Evolutionary conservation across 2,888 invertebrate species (phyloP).

Genomic region (Sclerodermus sp.): DNA sequence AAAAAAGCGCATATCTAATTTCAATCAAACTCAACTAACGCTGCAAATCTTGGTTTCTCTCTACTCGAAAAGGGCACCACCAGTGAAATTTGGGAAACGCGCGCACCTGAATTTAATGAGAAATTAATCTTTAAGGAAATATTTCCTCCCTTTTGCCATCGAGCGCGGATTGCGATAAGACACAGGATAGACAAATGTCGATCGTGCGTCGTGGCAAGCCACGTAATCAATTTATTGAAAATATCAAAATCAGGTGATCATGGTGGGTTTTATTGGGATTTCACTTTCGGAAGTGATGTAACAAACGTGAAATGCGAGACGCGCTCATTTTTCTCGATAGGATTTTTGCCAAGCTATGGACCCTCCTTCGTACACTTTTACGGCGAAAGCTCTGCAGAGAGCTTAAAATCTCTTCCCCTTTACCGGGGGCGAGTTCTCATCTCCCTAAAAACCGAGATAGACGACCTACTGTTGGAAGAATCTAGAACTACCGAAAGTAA

Average conservation of each 20-base stretch:
- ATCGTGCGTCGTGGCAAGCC: slow-evolving; percentile 61
- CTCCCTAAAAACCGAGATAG: slow-evolving; percentile 71
- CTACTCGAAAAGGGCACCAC: slow-evolving; percentile 24
- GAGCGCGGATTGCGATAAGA: slow-evolving; percentile 69
- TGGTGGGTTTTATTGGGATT: slow-evolving; percentile 49
- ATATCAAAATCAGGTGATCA: slow-evolving; percentile 67
- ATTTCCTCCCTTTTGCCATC: slow-evolving; percentile 79
- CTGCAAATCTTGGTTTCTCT: not conserved
- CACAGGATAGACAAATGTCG: slow-evolving; percentile 37
- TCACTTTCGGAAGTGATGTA: no score
- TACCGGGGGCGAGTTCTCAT: slow-evolving; percentile 75
- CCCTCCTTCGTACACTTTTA: slow-evolving; percentile 82
- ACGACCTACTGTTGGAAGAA: no score
- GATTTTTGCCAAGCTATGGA: slow-evolving; percentile 79
- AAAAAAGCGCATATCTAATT: no score
- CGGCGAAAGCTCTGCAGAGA: slow-evolving; percentile 61
- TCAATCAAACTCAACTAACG: slow-evolving; percentile 3
- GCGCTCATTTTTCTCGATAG: slow-evolving; percentile 58
- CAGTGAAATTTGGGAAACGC: slow-evolving; percentile 51
- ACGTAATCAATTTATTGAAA: slow-evolving; percentile 62
- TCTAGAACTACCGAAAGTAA: slow-evolving; percentile 53
- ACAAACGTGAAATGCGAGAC: no score
- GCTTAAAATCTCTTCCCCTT: slow-evolving; percentile 46
- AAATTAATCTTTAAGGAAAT: slow-evolving; percentile 76
- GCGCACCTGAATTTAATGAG: slow-evolving; percentile 74